phyloP scores from a whole-genome alignment of 1,140 invertebrate species.

The Aricia agestis region DNA sequence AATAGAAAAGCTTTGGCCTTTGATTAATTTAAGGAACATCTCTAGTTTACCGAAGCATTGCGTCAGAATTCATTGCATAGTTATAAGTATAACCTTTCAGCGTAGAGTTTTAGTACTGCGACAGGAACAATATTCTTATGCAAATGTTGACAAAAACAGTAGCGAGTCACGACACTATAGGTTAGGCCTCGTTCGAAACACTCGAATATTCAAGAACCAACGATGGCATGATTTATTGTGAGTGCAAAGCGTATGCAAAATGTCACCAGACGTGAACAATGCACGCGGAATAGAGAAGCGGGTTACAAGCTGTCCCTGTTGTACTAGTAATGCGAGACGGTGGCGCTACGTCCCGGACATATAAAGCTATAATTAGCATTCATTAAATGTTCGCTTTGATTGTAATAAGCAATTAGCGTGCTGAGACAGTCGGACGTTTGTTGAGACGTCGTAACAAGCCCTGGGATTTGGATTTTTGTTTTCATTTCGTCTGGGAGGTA shows the following conservation, averaged over 20 bases:
- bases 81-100: not conserved
- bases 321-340: constrained; percentile 2
- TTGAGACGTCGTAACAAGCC: not conserved
- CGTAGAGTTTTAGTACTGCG: not conserved
- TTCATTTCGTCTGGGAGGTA: not conserved
- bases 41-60: too few species aligned
- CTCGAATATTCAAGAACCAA: not conserved
- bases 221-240: constrained; percentile 2
- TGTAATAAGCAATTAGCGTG: constrained; percentile 2
- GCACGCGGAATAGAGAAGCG: constrained; percentile 5
- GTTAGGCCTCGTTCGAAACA: not conserved
- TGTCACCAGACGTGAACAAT: constrained; percentile 15
- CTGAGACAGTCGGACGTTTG: not conserved
- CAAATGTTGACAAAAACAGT: not conserved
- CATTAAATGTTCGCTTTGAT: not conserved
- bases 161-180: not conserved
- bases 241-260: constrained; percentile 1
- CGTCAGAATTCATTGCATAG: too few species aligned
- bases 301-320: constrained; percentile 6
- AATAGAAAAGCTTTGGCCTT: too few species aligned
- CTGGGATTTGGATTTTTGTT: not conserved
- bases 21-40: too few species aligned
- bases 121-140: not conserved
- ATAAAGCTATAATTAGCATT: constrained; percentile 12
- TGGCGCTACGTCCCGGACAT: constrained; percentile 4